Evolutionary conservation across 1,140 invertebrate species (phyloP).

Genomic region (Magallana angulata): DNA sequence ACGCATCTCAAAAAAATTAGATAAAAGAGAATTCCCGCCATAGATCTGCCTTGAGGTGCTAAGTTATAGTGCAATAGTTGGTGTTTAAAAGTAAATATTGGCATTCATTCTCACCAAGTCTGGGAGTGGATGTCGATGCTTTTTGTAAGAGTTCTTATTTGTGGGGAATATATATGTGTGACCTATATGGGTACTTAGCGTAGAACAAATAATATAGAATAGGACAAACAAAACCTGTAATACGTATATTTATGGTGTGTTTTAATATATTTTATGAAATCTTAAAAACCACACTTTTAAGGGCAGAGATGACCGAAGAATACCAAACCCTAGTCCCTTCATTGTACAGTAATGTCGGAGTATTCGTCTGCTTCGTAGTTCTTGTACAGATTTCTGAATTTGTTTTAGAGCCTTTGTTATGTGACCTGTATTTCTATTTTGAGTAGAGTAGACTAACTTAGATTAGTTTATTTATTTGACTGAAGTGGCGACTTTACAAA

Average conservation of each 20-base stretch:
- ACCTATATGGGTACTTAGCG: conserved; percentile 18
- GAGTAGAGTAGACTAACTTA: conserved; percentile 39
- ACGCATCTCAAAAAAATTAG: neutral
- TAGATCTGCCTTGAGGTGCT: conserved; percentile 30
- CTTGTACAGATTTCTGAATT: too few species aligned
- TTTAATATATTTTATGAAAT: conserved; percentile 38
- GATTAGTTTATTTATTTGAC: conserved; percentile 42
- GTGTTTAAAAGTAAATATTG: conserved; percentile 28
- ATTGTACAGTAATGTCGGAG: neutral
- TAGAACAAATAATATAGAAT: conserved; percentile 29
- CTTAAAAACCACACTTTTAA: neutral
- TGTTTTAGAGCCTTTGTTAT: neutral
- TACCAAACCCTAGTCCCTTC: neutral
- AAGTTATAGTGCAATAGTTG: conserved; percentile 33
- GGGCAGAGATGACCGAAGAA: neutral
- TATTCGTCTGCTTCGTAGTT: too few species aligned
- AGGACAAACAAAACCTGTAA: conserved; percentile 13
- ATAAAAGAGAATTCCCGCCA: conserved; percentile 16
- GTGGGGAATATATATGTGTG: conserved; percentile 37
- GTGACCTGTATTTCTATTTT: conserved; percentile 11
- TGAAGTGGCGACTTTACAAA: conserved; percentile 35
- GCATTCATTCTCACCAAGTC: neutral
- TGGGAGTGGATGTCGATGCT: conserved; percentile 11
- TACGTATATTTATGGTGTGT: conserved; percentile 32
- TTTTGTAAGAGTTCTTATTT: conserved; percentile 22